Evolutionary conservation across 2,888 invertebrate species (phyloP).

Genomic region (Folsomia manolachei): DNA sequence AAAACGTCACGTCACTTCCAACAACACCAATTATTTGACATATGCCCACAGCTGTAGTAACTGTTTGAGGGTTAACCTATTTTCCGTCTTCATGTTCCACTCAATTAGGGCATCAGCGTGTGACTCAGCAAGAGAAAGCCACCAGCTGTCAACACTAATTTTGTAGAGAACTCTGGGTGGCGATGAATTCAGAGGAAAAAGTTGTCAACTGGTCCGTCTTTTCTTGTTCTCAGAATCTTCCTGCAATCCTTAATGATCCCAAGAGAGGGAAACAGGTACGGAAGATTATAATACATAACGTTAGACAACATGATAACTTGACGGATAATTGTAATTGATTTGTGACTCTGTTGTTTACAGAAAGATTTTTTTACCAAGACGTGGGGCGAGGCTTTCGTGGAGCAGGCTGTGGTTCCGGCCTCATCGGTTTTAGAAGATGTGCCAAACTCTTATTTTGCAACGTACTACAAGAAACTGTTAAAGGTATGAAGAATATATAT

Average conservation of each 20-base stretch:
- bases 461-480: constrained; percentile 72
- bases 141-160: too few species aligned
- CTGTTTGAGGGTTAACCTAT: too few species aligned
- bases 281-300: too few species aligned
- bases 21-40: too few species aligned
- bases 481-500: constrained; percentile 40
- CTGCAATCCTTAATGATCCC: constrained; percentile 94
- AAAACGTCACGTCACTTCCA: too few species aligned
- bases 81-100: too few species aligned
- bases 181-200: constrained; percentile 21
- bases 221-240: constrained; percentile 88
- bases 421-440: constrained; percentile 76
- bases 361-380: constrained; percentile 89
- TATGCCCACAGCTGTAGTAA: too few species aligned
- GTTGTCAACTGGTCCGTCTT: constrained; percentile 72
- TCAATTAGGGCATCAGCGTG: too few species aligned
- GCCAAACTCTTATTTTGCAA: constrained; percentile 77
- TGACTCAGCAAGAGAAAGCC: too few species aligned
- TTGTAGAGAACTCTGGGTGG: too few species aligned
- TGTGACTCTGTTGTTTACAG: constrained; percentile 50
- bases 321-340: neutral
- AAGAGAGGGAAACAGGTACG: constrained; percentile 79
- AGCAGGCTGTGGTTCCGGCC: constrained; percentile 69
- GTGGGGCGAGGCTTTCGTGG: constrained; percentile 94
- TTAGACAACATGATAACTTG: neutral